Conservation (phyloP, 2,888 invertebrate genomes). For the Chouioia cunea region DNA sequence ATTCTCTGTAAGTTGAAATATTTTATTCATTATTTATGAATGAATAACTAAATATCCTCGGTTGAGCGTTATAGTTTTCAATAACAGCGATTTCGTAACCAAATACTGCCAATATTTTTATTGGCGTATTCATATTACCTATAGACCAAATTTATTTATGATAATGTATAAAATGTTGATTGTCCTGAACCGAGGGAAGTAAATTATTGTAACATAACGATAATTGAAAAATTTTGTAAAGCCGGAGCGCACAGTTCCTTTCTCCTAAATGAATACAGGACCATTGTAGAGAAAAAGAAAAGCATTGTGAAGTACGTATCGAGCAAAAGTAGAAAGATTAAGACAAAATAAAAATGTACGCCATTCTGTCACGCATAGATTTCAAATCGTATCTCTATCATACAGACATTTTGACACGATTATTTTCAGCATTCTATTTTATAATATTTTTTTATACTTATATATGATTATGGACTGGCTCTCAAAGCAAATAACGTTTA, state of each 20-base stretch:
- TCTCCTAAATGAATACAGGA: conserved; percentile 46
- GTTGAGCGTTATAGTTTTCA: conserved; percentile 51
- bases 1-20: conserved; percentile 15
- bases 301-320: conserved; percentile 33
- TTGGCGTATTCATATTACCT: conserved; percentile 68
- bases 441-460: conserved; percentile 40
- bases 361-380: conserved; percentile 38
- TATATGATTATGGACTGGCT: conserved; percentile 30
- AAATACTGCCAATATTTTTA: conserved; percentile 67
- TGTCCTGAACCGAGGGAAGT: conserved; percentile 63
- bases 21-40: conserved; percentile 10
- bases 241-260: conserved; percentile 65
- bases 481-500: conserved; percentile 25
- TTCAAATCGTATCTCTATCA: conserved; percentile 22
- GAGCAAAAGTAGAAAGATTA: conserved; percentile 19
- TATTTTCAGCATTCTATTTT: conserved; percentile 35
- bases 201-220: conserved; percentile 64
- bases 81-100: conserved; percentile 60
- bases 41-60: conserved; percentile 7
- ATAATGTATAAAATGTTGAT: conserved; percentile 67
- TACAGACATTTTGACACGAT: conserved; percentile 32
- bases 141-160: conserved; percentile 69
- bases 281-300: conserved; percentile 43
- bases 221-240: conserved; percentile 61
- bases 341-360: conserved; percentile 20